Evolutionary conservation across 2,888 invertebrate genomes (phyloP), one percentile per base, ranked within the genome.

Genomic region (Macaria notata): DNA sequence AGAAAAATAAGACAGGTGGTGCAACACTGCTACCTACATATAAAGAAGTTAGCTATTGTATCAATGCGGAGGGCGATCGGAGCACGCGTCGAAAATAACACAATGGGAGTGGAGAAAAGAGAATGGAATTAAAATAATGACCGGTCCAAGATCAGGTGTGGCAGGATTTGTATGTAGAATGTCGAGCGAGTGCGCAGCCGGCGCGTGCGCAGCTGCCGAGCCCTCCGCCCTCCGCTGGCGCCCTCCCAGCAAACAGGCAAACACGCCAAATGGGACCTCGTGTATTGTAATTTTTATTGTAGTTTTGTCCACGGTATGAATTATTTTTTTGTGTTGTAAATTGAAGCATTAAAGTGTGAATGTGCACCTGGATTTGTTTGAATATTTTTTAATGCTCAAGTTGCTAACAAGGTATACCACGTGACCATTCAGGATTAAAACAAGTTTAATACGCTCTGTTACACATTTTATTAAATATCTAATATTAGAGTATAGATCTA

Each of bases 71-170:
- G 70, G 70, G 71, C 65, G 50, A 49, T 45, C 51, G 63, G 62
- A 69, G 76, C 84, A 83, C 83, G 84, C 79, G 81, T 68, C 66
- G 62, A 59, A 62, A 68, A 68, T 70, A 75, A 73, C 72, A 74
- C 71, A 76, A 75, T 71, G 64, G 70, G 71, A 77, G 80, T 75
- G 72, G 73, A 69, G 69, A 75, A 78, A 79, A 66, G 60, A 79
- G 74, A 84, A 81, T 78, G 70, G 74, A 80, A 81, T 81, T 81
- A 82, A 64, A 80, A 83, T 88, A 87, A 87, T 86, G 81, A 83
- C 79, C 81, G 80, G 84, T 83, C 80, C 65, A 72, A 79, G 83
- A 86, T 89, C 88, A 89, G 89, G 90, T 89, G 88, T 83, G 89
- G 79, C 72, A 76, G 81, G 88, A 88, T 88, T 90, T 87, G 80